phyloP scores from a whole-genome alignment of 2,113 vertebrate species.

The Octodon degus region DNA sequence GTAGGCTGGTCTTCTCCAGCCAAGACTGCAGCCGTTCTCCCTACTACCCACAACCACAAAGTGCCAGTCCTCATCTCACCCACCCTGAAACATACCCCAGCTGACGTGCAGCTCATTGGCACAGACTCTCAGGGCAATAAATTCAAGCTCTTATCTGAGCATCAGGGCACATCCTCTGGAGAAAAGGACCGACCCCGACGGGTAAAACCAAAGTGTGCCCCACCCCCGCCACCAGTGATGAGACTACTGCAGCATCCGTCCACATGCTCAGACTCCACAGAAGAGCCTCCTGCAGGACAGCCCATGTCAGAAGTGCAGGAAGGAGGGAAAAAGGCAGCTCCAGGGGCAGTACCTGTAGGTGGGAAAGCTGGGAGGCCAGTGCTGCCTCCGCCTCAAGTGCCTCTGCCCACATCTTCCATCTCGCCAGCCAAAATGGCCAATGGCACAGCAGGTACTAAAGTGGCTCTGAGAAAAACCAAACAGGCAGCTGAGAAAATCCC shows the following conservation, averaged over 20 bases:
- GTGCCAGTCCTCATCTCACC: constrained; percentile 99
- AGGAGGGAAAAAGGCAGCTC: constrained; percentile 89
- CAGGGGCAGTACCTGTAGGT: constrained; percentile 83
- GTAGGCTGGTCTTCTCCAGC: constrained; percentile 92
- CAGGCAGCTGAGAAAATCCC: constrained; percentile 92
- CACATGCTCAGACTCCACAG: constrained; percentile 85
- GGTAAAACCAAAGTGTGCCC: constrained; percentile 98
- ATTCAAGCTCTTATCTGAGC: constrained; percentile 97
- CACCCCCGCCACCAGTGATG: constrained; percentile 93
- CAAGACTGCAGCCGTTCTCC: constrained; percentile 87
- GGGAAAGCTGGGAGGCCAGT: constrained; percentile 90
- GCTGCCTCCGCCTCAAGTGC: constrained; percentile 96
- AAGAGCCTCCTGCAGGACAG: constrained; percentile 80
- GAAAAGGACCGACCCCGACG: constrained; percentile 96
- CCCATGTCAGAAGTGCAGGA: constrained; percentile 87
- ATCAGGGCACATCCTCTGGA: constrained; percentile 89
- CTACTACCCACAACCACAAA: constrained; percentile 96
- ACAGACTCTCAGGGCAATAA: constrained; percentile 99
- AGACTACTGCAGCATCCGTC: constrained; percentile 92
- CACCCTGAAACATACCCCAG: constrained; percentile 94
- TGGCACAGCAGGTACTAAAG: constrained; percentile 90
- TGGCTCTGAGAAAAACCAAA: constrained; percentile 92
- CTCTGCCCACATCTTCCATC: constrained; percentile 88
- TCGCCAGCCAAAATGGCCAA: constrained; percentile 95
- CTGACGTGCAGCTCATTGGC: constrained; percentile 95